Evolutionary conservation across 2,888 invertebrate species (phyloP), one percentile per base, ranked within the genome.

Genomic region (Cremastinae sp.): DNA sequence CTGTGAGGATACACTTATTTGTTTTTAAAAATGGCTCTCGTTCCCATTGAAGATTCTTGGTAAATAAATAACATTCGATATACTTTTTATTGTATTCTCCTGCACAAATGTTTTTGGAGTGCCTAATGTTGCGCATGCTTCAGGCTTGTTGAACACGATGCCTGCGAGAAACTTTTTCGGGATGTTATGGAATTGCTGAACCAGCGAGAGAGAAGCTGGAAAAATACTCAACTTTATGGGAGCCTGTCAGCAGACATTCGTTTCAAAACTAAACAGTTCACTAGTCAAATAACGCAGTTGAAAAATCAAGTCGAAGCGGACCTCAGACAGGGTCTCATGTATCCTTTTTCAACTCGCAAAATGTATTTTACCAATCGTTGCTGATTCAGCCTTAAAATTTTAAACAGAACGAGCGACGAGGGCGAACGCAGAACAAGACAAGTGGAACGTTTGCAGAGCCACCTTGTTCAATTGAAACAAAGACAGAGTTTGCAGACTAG

Each of bases 101-200:
- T 61, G 2, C n/a, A 47, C 7, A 0, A 45, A 2, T 14, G 49
- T 10, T 14, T 56, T 38, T 0, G 8, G 22, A 53, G 1, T 16
- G 74, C 0, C 75, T 41, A 59, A 45, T 41, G 18, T 41, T 10
- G 20, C 10, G 12, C 12, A 34, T 14, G 1, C 38, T 38, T 45
- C 76, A 94, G 94, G 94, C 88, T 93, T 10, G 86, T 91, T 0
- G 94, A 94, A 84, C 92, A 93, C 86, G 94, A 94, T 81, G 92
- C 93, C 0, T 94, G 94, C 82, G 93, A 94, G 82, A 92, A 92
- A 74, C 85, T 94, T 18, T 92, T 92, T 82, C 90, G 93, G 53
- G 92, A 93, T 80, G 92, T 94, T 56, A 92, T 93, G 90, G 92
- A 92, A 72, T 92, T 93, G 82, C 84, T 94, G 7, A 91, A 92